Evolutionary conservation across 1,140 invertebrate species (phyloP).

Genomic region (Caenorhabditis elegans): DNA sequence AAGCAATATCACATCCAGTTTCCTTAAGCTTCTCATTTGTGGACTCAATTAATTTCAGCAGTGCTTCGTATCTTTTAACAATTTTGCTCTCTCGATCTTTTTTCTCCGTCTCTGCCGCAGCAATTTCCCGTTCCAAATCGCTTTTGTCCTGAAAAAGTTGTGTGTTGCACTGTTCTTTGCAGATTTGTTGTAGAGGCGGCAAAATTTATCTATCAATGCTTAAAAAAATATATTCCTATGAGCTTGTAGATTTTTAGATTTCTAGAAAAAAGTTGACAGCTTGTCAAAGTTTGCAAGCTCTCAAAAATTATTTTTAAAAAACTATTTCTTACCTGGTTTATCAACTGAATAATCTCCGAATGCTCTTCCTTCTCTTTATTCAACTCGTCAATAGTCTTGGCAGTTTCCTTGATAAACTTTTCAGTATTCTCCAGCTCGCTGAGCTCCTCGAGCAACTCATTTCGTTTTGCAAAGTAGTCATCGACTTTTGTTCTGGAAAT

Average conservation of each 20-base stretch:
- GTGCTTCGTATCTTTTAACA: conserved; percentile 36
- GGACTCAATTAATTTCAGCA: conserved; percentile 36
- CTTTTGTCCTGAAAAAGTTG: conserved; percentile 47
- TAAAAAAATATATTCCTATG: too few relatives aligned
- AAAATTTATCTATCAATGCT: too few relatives aligned
- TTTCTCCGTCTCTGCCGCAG: conserved; percentile 37
- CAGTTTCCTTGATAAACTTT: conserved; percentile 36
- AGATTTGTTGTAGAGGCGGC: background rate
- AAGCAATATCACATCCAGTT: conserved; percentile 38
- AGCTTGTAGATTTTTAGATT: too few relatives aligned
- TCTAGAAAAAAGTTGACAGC: too few relatives aligned
- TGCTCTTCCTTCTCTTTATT: conserved; percentile 48
- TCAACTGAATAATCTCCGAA: conserved; percentile 48
- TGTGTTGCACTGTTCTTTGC: background rate
- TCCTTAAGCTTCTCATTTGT: conserved; percentile 49
- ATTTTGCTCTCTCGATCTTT: conserved; percentile 39
- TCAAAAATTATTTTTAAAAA: background rate
- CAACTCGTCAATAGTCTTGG: conserved; percentile 41
- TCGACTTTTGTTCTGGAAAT: conserved; percentile 39
- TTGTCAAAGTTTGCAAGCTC: too few relatives aligned
- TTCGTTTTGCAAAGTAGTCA: conserved; percentile 21
- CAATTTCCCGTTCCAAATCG: conserved; percentile 40
- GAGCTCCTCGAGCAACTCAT: conserved; percentile 35
- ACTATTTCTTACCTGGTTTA: conserved; percentile 38
- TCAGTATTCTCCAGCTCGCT: conserved; percentile 30